These are phyloP conservation scores for Zygogramma bicolorata DNA, from an alignment of 2,888 invertebrate species.

Conservation along the genomic window DNA sequence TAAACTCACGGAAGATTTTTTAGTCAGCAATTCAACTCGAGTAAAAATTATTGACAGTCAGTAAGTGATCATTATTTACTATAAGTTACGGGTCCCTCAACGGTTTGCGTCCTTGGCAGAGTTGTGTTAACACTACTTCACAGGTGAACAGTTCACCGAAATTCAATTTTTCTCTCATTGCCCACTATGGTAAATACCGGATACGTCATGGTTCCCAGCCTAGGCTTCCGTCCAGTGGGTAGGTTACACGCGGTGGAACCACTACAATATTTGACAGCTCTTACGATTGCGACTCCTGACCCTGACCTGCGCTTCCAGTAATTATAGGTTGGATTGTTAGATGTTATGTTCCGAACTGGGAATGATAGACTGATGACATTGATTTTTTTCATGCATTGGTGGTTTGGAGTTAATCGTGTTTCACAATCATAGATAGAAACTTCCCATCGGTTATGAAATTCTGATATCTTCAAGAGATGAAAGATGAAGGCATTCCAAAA, in stretches of 20 bases:
- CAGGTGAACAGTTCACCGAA: not conserved
- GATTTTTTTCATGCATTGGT: not conserved
- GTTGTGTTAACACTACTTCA: not conserved
- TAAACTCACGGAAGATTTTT: too few species aligned
- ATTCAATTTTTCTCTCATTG: not conserved
- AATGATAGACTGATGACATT: not conserved
- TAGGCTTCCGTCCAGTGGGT: not conserved
- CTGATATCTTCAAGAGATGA: too few species aligned
- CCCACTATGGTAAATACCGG: constrained; percentile 1
- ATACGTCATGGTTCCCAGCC: not conserved
- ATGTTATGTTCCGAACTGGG: not conserved
- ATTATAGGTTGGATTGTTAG: not conserved
- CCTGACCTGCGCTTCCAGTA: not conserved
- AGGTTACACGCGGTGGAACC: not conserved
- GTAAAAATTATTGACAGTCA: too few species aligned
- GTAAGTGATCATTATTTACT: too few species aligned
- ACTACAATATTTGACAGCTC: not conserved
- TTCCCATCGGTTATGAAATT: too few species aligned
- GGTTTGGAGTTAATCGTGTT: too few species aligned
- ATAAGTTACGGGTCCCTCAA: not conserved
- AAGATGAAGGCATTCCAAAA: too few species aligned
- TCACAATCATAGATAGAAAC: too few species aligned
- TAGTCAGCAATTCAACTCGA: too few species aligned
- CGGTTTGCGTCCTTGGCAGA: not conserved
- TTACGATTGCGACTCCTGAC: not conserved